phyloP scores from a whole-genome alignment of 2,888 invertebrate species.

The Ypsolopha sequella region DNA sequence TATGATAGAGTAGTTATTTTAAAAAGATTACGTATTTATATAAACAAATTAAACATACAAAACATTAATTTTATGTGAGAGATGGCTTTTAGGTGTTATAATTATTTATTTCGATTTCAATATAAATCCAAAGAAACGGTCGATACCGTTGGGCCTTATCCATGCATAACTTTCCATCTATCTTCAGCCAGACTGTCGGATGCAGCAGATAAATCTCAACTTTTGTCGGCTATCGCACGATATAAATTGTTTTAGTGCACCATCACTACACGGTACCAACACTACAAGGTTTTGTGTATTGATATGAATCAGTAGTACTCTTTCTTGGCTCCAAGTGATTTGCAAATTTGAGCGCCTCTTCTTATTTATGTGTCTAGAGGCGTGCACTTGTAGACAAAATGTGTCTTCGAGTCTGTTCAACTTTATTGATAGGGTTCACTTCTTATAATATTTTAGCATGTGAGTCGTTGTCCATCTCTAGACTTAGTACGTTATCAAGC shows the following conservation, averaged over 20 bases:
- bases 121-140: neutral
- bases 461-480: no score
- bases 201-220: constrained; percentile 52
- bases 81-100: no score
- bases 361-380: constrained; percentile 2
- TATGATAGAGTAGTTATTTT: no score
- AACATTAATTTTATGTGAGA: no score
- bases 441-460: neutral
- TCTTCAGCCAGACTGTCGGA: constrained; percentile 20
- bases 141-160: constrained; percentile 11
- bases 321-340: neutral
- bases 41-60: no score
- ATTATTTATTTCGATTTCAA: neutral
- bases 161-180: constrained; percentile 10
- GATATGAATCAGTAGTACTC: constrained; percentile 33
- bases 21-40: no score
- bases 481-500: no score
- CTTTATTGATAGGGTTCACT: neutral
- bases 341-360: neutral
- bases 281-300: constrained; percentile 33
- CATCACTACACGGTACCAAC: constrained; percentile 31
- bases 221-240: constrained; percentile 45
- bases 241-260: constrained; percentile 50
- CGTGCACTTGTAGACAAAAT: neutral
- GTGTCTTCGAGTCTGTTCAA: neutral